These are phyloP conservation scores for Thymelicus sylvestris DNA, from an alignment of 2,888 invertebrate genomes.

Conservation along the genomic window DNA sequence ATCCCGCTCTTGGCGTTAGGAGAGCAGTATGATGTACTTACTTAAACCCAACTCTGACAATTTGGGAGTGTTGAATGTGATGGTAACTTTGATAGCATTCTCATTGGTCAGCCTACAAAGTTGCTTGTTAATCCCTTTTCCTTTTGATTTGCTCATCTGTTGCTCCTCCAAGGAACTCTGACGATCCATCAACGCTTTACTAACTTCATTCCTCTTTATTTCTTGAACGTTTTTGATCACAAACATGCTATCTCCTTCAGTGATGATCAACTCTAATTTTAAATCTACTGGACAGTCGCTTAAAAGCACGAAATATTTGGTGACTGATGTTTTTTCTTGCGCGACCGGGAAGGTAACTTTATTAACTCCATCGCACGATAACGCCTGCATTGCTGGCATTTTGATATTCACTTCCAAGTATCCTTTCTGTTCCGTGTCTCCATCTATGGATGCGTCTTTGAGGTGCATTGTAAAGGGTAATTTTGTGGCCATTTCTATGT, in stretches of 20 bases:
- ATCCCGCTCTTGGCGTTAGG: too few species aligned
- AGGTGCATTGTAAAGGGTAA: conserved; percentile 61
- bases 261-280: conserved; percentile 63
- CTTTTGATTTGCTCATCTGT: conserved; percentile 52
- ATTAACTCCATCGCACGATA: conserved; percentile 71
- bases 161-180: conserved; percentile 56
- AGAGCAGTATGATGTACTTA: conserved; percentile 47
- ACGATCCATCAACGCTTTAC: conserved; percentile 65
- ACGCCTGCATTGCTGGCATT: conserved; percentile 70
- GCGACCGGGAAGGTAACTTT: conserved; percentile 63
- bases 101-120: conserved; percentile 69
- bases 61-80: conserved; percentile 67
- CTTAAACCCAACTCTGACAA: conserved; percentile 58
- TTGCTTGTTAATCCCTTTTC: conserved; percentile 62
- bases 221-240: conserved; percentile 69
- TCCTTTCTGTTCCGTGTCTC: conserved; percentile 61
- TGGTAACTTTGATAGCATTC: conserved; percentile 68
- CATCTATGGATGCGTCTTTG: conserved; percentile 68
- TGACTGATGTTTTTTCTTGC: conserved; percentile 56
- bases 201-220: conserved; percentile 69
- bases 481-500: conserved; percentile 57
- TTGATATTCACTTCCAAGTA: conserved; percentile 60
- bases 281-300: conserved; percentile 73
- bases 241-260: conserved; percentile 64
- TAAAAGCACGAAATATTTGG: conserved; percentile 67